These are phyloP conservation scores for Ascidia mentula DNA, from an alignment of 23 tunicate species.

Conservation along the genomic window DNA sequence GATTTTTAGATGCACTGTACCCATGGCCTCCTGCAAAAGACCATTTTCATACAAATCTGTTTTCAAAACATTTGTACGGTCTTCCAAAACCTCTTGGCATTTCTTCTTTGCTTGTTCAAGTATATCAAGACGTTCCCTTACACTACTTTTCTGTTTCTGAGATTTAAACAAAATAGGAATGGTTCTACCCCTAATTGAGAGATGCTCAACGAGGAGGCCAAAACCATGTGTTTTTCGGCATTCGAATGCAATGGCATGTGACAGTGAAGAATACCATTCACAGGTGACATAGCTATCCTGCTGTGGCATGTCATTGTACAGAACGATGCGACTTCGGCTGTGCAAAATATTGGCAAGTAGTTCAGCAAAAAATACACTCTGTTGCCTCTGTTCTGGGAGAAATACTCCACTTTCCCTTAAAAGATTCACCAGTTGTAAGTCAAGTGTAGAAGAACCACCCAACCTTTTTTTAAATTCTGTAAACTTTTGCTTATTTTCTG, in stretches of 20 bases:
- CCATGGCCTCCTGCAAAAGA: slow-evolving; percentile 19
- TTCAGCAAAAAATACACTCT: slow-evolving; percentile 42
- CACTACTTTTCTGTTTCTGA: neutral
- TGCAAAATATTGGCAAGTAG: slow-evolving; percentile 67
- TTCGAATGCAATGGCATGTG: neutral
- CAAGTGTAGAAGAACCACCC: neutral
- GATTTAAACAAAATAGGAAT: slow-evolving; percentile 30
- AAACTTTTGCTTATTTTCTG: slow-evolving; percentile 13
- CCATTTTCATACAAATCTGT: slow-evolving; percentile 41
- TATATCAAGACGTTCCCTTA: neutral
- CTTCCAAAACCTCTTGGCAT: slow-evolving; percentile 1
- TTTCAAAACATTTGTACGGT: neutral
- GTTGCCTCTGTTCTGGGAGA: slow-evolving; percentile 11
- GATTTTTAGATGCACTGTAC: slow-evolving; percentile 14
- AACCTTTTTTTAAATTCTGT: slow-evolving; percentile 3
- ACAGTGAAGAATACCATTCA: slow-evolving; percentile 30
- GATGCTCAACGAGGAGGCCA: slow-evolving; percentile 25
- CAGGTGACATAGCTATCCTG: neutral
- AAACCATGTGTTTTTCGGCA: slow-evolving; percentile 11
- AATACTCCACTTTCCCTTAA: slow-evolving; percentile 31
- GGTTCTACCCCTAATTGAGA: slow-evolving; percentile 31
- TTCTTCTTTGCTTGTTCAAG: slow-evolving; percentile 11
- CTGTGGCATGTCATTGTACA: slow-evolving; percentile 23
- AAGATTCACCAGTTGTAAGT: neutral
- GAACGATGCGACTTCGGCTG: slow-evolving; percentile 54